These are phyloP conservation scores for Trichoplax adhaerens DNA, from an alignment of 37 sponge, comb jelly and placozoan species.

Conservation along the genomic window DNA sequence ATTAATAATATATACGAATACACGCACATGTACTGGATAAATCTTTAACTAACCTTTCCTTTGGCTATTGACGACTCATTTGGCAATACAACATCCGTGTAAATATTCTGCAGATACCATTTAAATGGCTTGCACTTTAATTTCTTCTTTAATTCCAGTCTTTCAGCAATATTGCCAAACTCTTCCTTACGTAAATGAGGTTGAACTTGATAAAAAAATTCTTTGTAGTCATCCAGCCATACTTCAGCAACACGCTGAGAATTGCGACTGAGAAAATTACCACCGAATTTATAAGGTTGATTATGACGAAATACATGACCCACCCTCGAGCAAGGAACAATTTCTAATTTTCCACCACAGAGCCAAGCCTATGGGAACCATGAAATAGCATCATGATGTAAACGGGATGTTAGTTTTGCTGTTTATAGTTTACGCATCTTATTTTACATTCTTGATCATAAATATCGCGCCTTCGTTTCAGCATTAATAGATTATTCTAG, in stretches of 20 bases:
- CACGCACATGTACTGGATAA: too few relatives aligned
- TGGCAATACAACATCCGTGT: constrained; percentile 76
- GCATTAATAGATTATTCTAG: too few relatives aligned
- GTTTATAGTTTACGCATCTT: too few relatives aligned
- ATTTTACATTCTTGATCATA: too few relatives aligned
- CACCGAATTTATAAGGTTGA: constrained; percentile 81
- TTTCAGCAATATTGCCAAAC: background rate
- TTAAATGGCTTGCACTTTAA: constrained; percentile 82
- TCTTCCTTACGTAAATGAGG: too few relatives aligned
- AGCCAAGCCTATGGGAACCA: constrained; percentile 49
- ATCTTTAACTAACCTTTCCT: constrained; percentile 38
- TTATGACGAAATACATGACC: constrained; percentile 89
- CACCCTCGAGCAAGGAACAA: constrained; percentile 87
- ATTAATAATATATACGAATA: too few relatives aligned
- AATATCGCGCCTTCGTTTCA: too few relatives aligned
- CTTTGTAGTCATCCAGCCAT: constrained; percentile 10
- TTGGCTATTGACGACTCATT: constrained; percentile 46
- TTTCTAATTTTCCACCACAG: constrained; percentile 90
- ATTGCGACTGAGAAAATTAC: constrained; percentile 1
- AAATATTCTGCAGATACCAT: constrained; percentile 79
- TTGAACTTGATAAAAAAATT: too few relatives aligned
- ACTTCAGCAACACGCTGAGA: too few relatives aligned
- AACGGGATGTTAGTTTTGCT: too few relatives aligned
- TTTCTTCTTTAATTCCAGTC: constrained; percentile 38
- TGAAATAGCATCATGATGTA: too few relatives aligned